These are phyloP conservation scores for Drosophila jambulina DNA, from an alignment of 1,140 invertebrate genomes.

Conservation along the genomic window DNA sequence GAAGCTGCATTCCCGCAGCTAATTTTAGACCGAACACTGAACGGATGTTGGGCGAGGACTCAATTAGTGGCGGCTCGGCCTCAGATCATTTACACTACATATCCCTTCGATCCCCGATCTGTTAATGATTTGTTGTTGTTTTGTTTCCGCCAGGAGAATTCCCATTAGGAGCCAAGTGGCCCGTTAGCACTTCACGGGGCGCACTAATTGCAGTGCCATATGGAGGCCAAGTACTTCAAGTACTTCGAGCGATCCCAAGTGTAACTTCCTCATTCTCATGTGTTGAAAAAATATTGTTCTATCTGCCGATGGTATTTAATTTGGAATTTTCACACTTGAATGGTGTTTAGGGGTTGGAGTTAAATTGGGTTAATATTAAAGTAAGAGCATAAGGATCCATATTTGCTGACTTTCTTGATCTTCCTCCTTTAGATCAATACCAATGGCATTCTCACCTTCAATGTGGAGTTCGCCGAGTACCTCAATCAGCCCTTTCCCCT, in stretches of 20 bases:
- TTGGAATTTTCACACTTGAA: background rate
- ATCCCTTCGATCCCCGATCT: conserved; percentile 41
- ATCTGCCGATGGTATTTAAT: background rate
- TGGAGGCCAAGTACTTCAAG: conserved; percentile 51
- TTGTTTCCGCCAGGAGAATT: conserved; percentile 68
- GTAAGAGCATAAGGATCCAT: background rate
- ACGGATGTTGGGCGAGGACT: conserved; percentile 50
- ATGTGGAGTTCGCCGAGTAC: conserved; percentile 93
- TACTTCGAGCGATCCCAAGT: conserved; percentile 37
- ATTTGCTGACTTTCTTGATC: background rate
- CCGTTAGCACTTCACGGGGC: conserved; percentile 66
- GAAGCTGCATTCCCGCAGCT: conserved; percentile 15
- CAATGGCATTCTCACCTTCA: conserved; percentile 96
- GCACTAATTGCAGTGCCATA: conserved; percentile 57
- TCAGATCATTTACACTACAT: conserved; percentile 11
- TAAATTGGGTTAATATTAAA: background rate
- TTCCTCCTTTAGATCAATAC: conserved; percentile 91
- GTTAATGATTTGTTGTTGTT: conserved; percentile 80
- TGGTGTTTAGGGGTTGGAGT: background rate
- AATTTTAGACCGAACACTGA: conserved; percentile 36
- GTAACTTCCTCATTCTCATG: conserved; percentile 21
- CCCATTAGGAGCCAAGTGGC: conserved; percentile 64
- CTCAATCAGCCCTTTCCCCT: conserved; percentile 95
- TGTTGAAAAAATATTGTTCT: background rate
- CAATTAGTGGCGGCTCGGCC: conserved; percentile 48